These are phyloP conservation scores for Neodiprion lecontei DNA, from an alignment of 1,140 invertebrate genomes.

Conservation along the genomic window DNA sequence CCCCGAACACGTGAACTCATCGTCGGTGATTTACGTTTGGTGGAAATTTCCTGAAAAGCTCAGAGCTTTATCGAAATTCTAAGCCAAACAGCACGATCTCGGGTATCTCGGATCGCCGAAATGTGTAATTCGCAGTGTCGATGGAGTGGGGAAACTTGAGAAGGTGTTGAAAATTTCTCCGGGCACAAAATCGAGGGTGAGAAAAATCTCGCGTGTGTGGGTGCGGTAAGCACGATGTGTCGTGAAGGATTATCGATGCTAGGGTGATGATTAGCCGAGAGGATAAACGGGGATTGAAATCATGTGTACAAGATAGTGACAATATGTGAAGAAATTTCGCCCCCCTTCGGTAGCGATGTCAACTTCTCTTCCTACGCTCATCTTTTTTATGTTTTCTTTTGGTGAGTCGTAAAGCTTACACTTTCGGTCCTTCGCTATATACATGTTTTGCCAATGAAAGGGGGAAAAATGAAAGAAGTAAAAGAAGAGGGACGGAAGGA, in stretches of 20 bases:
- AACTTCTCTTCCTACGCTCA: constrained; percentile 47
- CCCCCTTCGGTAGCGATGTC: constrained; percentile 49
- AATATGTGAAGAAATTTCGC: constrained; percentile 28
- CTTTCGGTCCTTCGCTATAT: constrained; percentile 14
- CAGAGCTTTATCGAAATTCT: no score
- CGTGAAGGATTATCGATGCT: not conserved
- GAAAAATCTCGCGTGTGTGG: not conserved
- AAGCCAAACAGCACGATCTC: no score
- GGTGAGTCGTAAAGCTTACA: constrained; percentile 40
- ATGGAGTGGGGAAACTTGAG: not conserved
- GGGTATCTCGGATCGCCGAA: no score
- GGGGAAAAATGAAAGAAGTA: not conserved
- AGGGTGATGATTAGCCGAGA: not conserved
- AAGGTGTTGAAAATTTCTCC: not conserved
- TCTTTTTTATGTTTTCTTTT: constrained; percentile 57
- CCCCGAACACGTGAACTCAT: no score
- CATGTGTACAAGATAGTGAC: constrained; percentile 35
- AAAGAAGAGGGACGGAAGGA: not conserved
- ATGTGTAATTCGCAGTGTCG: no score
- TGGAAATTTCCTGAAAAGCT: no score
- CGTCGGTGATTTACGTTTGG: no score
- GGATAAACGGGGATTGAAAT: constrained; percentile 19
- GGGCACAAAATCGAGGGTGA: constrained; percentile 21
- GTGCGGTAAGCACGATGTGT: not conserved
- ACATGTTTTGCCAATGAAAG: not conserved